A percentile compares a stretch with the other conserved stretches of the same genome.
Conservation (phyloP, 2,797 vertebrate genomes). For the Novumbra hubbsi region DNA sequence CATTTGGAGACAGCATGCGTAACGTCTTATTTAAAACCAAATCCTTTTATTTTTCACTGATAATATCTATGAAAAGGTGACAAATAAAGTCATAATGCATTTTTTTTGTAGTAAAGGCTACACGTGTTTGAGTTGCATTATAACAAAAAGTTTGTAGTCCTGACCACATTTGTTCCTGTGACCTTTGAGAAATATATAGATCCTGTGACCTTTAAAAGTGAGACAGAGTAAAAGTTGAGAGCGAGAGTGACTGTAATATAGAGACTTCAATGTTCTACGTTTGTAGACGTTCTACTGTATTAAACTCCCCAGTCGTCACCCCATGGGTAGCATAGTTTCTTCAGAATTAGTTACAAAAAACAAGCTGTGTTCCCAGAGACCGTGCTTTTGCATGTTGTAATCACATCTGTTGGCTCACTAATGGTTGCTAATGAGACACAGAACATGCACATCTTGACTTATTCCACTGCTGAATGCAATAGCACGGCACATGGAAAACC, state of each 20-base stretch:
- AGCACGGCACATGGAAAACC: conserved; percentile 17
- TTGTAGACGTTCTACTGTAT: no score
- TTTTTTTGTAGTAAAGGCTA: neutral
- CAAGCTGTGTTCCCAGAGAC: neutral
- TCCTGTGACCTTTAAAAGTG: conserved; percentile 4
- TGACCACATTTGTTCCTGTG: conserved; percentile 44
- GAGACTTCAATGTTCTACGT: no score
- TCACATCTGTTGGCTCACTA: conserved; percentile 35
- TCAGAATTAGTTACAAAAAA: conserved; percentile 37
- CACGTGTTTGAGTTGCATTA: neutral
- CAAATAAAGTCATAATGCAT: neutral
- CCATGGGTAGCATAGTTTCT: conserved; percentile 9
- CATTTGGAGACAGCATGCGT: no score
- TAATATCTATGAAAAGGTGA: neutral
- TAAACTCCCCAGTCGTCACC: no score
- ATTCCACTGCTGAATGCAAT: conserved; percentile 52
- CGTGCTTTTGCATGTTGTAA: conserved; percentile 40
- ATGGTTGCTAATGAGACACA: conserved; percentile 49
- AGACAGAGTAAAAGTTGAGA: neutral
- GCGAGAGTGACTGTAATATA: no score
- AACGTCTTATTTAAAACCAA: no score
- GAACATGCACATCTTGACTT: conserved; percentile 53
- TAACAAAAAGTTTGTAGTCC: conserved; percentile 24
- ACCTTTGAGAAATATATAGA: conserved; percentile 31
- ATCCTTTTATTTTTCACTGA: neutral